These are phyloP conservation scores for Spinus pinus DNA, from an alignment of 2,797 vertebrate genomes.

Conservation along the genomic window DNA sequence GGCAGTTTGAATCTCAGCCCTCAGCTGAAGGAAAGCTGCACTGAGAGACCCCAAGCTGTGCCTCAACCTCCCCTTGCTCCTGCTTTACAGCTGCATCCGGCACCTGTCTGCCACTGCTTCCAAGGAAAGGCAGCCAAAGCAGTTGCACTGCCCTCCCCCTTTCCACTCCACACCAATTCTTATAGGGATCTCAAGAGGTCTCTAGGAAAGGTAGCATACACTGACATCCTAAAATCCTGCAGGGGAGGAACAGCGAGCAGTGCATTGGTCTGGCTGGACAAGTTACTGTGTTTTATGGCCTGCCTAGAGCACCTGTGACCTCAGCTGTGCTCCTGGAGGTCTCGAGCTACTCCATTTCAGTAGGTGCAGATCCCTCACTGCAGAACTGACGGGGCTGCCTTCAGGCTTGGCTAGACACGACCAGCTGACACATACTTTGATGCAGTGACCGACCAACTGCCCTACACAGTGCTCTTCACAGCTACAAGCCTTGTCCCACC, in stretches of 20 bases:
- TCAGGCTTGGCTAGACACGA: not conserved
- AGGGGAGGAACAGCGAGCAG: not conserved
- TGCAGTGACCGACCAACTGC: fast-evolving
- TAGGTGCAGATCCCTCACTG: not conserved
- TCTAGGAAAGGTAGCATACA: not conserved
- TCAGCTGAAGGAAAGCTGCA: not conserved
- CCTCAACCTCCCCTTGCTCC: not conserved
- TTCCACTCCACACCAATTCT: not conserved
- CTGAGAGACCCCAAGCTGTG: not conserved
- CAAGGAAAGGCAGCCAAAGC: not conserved
- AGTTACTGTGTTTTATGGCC: not conserved
- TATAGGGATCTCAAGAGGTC: not conserved
- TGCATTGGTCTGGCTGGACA: not conserved
- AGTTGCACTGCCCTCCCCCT: not conserved
- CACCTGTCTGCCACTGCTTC: not conserved
- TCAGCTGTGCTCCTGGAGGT: not conserved
- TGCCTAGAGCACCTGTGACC: not conserved
- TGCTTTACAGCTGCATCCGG: not conserved
- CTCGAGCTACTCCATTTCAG: not conserved
- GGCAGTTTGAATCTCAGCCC: not conserved
- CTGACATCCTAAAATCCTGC: not conserved
- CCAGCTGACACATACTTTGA: not conserved
- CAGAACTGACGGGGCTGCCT: fast-evolving
- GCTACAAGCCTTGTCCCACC: not conserved
- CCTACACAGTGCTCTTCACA: not conserved